Conservation (phyloP, 1,140 invertebrate genomes). For the Liolophura sinensis region DNA sequence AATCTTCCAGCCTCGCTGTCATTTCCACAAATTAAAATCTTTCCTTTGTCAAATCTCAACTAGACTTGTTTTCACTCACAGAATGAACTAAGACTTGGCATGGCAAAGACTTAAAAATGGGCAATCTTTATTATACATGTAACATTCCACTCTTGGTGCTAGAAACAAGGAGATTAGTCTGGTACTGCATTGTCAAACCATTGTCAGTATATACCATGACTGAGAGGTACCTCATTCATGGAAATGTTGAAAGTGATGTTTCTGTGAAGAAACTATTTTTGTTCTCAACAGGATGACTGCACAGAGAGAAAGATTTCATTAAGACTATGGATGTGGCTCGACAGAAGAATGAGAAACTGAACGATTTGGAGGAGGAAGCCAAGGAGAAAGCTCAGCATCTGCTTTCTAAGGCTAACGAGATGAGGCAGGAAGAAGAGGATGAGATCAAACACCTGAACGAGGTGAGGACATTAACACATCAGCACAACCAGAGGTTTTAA, state of each 20-base stretch:
- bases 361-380: slow-evolving; percentile 57
- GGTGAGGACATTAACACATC: slow-evolving; percentile 22
- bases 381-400: slow-evolving; percentile 56
- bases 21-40: no score
- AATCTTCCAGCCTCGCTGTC: no score
- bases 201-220: no score
- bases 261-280: not conserved
- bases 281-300: slow-evolving; percentile 44
- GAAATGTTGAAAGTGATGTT: not conserved
- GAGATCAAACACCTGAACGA: slow-evolving; percentile 61
- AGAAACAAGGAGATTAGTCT: no score
- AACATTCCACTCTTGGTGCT: no score
- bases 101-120: no score
- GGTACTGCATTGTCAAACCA: no score
- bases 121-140: no score
- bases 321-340: slow-evolving; percentile 54
- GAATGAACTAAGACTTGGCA: no score
- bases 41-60: no score
- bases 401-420: slow-evolving; percentile 52
- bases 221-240: no score
- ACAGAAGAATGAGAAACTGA: slow-evolving; percentile 54
- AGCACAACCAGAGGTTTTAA: not conserved
- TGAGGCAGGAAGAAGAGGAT: slow-evolving; percentile 59
- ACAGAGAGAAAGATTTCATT: slow-evolving; percentile 49
- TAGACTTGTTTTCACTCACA: no score